Evolutionary conservation across 2,888 invertebrate genomes (phyloP), one percentile per base, ranked within the genome.

Genomic region (Nephrocerus scutellatus): DNA sequence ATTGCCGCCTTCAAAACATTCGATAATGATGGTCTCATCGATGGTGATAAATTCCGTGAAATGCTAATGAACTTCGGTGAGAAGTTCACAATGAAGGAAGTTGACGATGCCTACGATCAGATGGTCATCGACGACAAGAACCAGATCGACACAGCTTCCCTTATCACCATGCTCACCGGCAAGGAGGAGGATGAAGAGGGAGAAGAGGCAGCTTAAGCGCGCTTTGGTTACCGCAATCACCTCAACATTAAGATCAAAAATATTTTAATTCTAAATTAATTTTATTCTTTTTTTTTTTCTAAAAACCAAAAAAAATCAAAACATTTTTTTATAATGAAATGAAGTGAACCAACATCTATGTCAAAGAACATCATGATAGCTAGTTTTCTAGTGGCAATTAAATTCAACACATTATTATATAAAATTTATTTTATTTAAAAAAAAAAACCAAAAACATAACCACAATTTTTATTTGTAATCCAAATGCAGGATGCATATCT

Each of bases 41-140:
- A 89, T 74, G 82, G 85, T 59, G 89, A 89, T 66, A 82, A 83
- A 68, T 75, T 92, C 73, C 84, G 88, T 72, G 86, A 87, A 72
- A 85, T 89, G 57, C 78, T 92, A 67, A 84, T 87, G 82, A 87
- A 84, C 73, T 92, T 84, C 80, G 91, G 92, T 55, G 91, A 92
- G 67, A 91, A 88, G 74, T 92, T 92, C 80, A 73, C 79, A 69
- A 74, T 79, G 59, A 82, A 85, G 67, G 90, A 91, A 70, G 84
- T 86, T 62, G 87, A 90, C 70, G 90, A 91, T 67, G 90, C 90
- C 49, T 90, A 82, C 73, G 90, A 90, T 72, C 85, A 88, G 72
- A 88, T 92, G 82, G 83, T 84, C 45, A 86, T 91, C 66, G 91
- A 91, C 72, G 86, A 86, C 70, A 82, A 85, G 63, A 89, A 89